Evolutionary conservation across 2,888 invertebrate species (phyloP).

Genomic region (Lissocephala sabroskyi): DNA sequence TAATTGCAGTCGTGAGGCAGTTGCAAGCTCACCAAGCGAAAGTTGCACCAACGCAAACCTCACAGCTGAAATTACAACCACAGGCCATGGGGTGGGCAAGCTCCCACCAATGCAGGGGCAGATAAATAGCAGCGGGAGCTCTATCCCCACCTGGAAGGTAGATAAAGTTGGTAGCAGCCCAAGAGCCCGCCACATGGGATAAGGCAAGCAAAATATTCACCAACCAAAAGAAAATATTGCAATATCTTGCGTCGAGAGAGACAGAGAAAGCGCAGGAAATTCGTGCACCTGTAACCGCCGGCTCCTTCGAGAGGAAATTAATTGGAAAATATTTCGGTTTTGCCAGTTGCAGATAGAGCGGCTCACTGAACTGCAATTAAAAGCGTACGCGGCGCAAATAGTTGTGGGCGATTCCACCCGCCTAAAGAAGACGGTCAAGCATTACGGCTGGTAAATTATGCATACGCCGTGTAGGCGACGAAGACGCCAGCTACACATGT

Average conservation of each 20-base stretch:
- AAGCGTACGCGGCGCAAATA: too few relatives aligned
- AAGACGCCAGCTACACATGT: not conserved
- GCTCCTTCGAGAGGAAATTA: too few relatives aligned
- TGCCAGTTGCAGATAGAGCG: slow-evolving; percentile 13
- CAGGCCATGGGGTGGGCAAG: slow-evolving; percentile 16
- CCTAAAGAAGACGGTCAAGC: not conserved
- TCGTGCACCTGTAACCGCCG: too few relatives aligned
- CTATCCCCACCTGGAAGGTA: too few relatives aligned
- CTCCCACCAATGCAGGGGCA: too few relatives aligned
- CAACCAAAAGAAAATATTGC: slow-evolving; percentile 15
- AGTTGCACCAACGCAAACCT: slow-evolving; percentile 10
- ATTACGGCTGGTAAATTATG: slow-evolving; percentile 2
- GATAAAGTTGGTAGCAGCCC: too few relatives aligned
- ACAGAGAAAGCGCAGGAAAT: not conserved
- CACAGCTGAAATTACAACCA: slow-evolving; percentile 58
- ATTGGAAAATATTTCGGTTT: slow-evolving; percentile 59
- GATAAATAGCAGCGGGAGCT: too few relatives aligned
- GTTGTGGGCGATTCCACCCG: not conserved
- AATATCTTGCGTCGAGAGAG: slow-evolving; percentile 42
- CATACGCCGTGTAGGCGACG: slow-evolving; percentile 2
- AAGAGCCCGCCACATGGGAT: too few relatives aligned
- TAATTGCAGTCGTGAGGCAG: not conserved
- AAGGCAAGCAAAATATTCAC: too few relatives aligned
- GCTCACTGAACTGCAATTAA: too few relatives aligned
- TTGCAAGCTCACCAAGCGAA: slow-evolving; percentile 6